phyloP scores from a whole-genome alignment of 2,888 invertebrate species.

The Drosophila mimetica region DNA sequence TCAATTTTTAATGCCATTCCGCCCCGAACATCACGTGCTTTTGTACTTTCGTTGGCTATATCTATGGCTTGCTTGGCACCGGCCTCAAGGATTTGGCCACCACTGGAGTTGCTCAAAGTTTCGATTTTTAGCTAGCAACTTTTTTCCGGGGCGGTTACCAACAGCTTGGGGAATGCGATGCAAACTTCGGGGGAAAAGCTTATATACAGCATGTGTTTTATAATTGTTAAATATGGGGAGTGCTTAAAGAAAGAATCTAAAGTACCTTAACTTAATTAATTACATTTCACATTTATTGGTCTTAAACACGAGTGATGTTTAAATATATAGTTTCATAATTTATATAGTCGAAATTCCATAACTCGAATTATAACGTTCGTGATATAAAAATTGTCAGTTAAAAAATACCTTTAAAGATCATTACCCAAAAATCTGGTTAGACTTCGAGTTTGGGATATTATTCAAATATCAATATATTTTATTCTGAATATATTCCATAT shows the following conservation, averaged over 20 bases:
- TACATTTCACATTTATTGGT: not conserved
- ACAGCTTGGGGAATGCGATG: conserved; percentile 37
- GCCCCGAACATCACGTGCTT: conserved; percentile 39
- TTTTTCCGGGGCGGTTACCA: conserved; percentile 37
- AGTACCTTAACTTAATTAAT: not conserved
- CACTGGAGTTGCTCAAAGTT: conserved; percentile 66
- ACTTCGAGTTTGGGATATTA: too few relatives aligned
- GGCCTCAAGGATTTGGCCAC: conserved; percentile 53
- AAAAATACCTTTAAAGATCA: too few relatives aligned
- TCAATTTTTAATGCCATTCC: conserved; percentile 22
- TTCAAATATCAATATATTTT: too few relatives aligned
- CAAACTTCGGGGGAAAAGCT: conserved; percentile 7
- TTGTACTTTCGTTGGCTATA: conserved; percentile 18
- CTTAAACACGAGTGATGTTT: not conserved
- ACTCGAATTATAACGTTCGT: too few relatives aligned
- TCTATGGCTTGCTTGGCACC: conserved; percentile 52
- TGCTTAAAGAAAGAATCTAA: conserved; percentile 1
- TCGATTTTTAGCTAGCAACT: conserved; percentile 54
- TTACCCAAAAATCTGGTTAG: too few relatives aligned
- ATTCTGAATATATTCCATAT: too few relatives aligned
- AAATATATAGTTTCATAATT: too few relatives aligned
- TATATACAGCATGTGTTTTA: conserved; percentile 1
- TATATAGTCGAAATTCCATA: too few relatives aligned
- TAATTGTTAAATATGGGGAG: conserved; percentile 11
- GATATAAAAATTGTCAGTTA: too few relatives aligned